Conservation (phyloP, 2,797 vertebrate species). For the Pyrocephalus nanus region DNA sequence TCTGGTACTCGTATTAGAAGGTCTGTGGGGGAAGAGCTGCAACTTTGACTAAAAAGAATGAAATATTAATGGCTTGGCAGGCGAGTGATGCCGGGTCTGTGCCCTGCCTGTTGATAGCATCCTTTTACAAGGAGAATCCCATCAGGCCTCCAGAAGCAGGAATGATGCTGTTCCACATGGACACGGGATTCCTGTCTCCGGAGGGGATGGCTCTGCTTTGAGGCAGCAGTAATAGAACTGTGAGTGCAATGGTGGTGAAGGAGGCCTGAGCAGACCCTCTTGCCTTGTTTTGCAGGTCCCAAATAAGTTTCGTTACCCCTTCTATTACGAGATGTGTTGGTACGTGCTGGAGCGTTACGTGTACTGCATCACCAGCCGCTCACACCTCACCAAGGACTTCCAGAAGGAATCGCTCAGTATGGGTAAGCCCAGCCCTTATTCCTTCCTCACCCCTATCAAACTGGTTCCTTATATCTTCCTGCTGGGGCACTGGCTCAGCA, state of each 20-base stretch:
- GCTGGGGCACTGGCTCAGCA: background rate
- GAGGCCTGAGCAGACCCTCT: background rate
- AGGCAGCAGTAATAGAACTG: background rate
- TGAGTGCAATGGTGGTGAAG: background rate
- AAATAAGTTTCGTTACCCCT: conserved; percentile 96
- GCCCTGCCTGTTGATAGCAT: background rate
- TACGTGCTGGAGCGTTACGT: conserved; percentile 96
- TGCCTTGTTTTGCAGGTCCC: conserved; percentile 83
- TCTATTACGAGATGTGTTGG: conserved; percentile 99
- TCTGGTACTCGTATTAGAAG: background rate
- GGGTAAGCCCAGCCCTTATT: conserved; percentile 76
- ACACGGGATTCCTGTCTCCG: background rate
- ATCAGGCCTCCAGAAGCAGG: background rate
- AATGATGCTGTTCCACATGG: background rate
- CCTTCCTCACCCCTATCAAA: background rate
- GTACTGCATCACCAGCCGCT: conserved; percentile 91
- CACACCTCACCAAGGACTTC: conserved; percentile 94
- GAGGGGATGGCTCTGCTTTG: background rate
- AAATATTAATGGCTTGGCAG: background rate
- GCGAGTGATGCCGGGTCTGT: background rate
- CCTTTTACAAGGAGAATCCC: background rate
- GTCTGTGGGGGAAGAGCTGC: background rate
- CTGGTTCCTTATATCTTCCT: background rate
- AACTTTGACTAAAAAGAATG: background rate
- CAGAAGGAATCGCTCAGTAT: conserved; percentile 94